Evolutionary conservation across 2,797 vertebrate genomes (phyloP).

Genomic region (Cirrhinus molitorella): DNA sequence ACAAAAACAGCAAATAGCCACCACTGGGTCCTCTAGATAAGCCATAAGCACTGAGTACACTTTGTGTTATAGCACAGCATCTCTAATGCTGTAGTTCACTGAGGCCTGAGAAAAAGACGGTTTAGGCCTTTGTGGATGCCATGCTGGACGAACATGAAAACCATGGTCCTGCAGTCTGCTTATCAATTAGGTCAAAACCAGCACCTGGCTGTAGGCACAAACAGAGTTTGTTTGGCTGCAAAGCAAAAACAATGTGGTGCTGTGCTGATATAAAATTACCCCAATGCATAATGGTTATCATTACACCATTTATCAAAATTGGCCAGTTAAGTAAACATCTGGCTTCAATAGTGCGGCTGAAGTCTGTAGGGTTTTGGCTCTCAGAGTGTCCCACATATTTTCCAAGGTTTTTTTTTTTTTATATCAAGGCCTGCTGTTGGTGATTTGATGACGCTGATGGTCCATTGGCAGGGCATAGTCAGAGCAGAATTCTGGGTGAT

Average conservation of each 20-base stretch:
- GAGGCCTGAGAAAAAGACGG: conserved; percentile 38
- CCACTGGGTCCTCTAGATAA: conserved; percentile 56
- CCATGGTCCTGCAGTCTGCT: conserved; percentile 45
- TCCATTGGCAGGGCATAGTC: conserved; percentile 74
- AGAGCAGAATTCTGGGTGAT: conserved; percentile 75
- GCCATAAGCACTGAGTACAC: conserved; percentile 34
- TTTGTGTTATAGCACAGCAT: conserved; percentile 39
- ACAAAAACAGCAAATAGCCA: conserved; percentile 39
- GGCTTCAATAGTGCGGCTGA: conserved; percentile 81
- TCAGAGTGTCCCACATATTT: conserved; percentile 81
- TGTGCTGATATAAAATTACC: conserved; percentile 79
- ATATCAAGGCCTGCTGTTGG: conserved; percentile 81
- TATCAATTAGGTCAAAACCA: conserved; percentile 64
- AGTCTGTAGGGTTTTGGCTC: conserved; percentile 80
- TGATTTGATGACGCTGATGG: conserved; percentile 86
- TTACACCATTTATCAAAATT: conserved; percentile 84
- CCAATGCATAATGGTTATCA: conserved; percentile 80
- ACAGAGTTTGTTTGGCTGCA: conserved; percentile 75
- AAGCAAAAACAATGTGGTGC: conserved; percentile 75
- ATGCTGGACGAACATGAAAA: conserved; percentile 57
- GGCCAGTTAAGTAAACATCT: conserved; percentile 85
- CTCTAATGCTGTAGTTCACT: conserved; percentile 49
- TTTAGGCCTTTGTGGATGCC: conserved; percentile 31
- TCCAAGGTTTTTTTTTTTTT: conserved; percentile 73
- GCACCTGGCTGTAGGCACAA: conserved; percentile 73